Conservation (phyloP, 2,888 invertebrate species). For the Drosophila formosana region DNA sequence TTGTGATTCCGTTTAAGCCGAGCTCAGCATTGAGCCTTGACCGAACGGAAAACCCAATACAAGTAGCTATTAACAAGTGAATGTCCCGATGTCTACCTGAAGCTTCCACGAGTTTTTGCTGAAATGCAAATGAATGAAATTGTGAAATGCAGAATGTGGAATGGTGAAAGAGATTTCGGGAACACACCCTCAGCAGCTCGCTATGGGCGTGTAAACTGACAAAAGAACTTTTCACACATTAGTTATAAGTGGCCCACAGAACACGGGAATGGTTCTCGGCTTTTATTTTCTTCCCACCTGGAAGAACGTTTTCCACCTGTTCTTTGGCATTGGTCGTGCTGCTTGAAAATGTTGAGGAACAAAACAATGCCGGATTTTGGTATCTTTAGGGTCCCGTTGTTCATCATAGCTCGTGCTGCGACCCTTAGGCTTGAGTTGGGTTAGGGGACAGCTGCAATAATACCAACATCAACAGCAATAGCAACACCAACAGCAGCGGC, state of each 20-base stretch:
- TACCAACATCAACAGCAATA: conserved; percentile 41
- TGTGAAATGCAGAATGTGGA: conserved; percentile 1
- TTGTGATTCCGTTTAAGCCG: conserved; percentile 16
- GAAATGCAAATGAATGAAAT: conserved; percentile 77
- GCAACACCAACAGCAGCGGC: conserved; percentile 30
- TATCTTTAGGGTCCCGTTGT: conserved; percentile 41
- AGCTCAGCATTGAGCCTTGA: conserved; percentile 8
- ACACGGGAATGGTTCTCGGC: conserved; percentile 1
- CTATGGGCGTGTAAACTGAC: conserved; percentile 74
- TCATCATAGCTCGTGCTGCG: conserved; percentile 58
- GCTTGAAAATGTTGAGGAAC: conserved; percentile 52
- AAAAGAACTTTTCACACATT: conserved; percentile 83
- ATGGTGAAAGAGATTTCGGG: conserved; percentile 24
- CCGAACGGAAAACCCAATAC: conserved; percentile 49
- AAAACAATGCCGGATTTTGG: conserved; percentile 33
- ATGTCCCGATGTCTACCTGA: conserved; percentile 65
- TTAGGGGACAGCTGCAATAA: conserved; percentile 28
- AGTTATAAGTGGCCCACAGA: conserved; percentile 58
- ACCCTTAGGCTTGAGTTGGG: conserved; percentile 33
- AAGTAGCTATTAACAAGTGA: conserved; percentile 62
- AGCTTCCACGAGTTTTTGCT: conserved; percentile 22
- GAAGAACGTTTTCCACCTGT: conserved; percentile 69
- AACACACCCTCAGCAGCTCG: not conserved
- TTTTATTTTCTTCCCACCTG: conserved; percentile 33
- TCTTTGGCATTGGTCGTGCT: conserved; percentile 64